These are phyloP conservation scores for Philopedon plagiatum DNA, from an alignment of 2,888 invertebrate genomes.

Conservation along the genomic window DNA sequence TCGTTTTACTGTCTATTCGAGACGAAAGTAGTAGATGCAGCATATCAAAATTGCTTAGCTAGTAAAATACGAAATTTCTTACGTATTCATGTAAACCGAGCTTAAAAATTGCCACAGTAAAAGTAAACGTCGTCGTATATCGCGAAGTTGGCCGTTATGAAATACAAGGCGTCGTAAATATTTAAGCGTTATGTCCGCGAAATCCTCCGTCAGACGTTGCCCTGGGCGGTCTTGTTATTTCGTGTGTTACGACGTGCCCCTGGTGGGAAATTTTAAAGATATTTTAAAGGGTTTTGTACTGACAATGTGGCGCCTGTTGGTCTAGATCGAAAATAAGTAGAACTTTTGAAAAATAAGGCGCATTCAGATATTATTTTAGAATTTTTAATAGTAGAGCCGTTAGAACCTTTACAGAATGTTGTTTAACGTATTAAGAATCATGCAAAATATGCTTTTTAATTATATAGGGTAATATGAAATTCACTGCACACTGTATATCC, in stretches of 20 bases:
- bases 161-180: constrained; percentile 53
- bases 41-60: constrained; percentile 11
- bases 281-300: constrained; percentile 36
- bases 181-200: constrained; percentile 51
- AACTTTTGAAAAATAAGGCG: too few relatives aligned
- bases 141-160: constrained; percentile 46
- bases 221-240: constrained; percentile 37
- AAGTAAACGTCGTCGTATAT: constrained; percentile 30
- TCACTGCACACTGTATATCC: too few relatives aligned
- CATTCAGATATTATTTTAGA: too few relatives aligned
- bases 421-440: too few relatives aligned
- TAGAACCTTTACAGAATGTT: too few relatives aligned
- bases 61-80: constrained; percentile 19
- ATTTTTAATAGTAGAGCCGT: too few relatives aligned
- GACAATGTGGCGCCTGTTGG: too few relatives aligned
- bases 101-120: constrained; percentile 44
- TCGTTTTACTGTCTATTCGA: not conserved
- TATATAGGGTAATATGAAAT: too few relatives aligned
- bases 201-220: constrained; percentile 30
- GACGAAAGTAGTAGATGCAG: not conserved
- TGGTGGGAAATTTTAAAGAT: constrained; percentile 27
- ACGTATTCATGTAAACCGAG: constrained; percentile 20
- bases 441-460: too few relatives aligned
- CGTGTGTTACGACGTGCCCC: constrained; percentile 36
- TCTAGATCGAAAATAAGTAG: too few relatives aligned